These are phyloP conservation scores for Drosophila fuyamai DNA, from an alignment of 1,140 invertebrate species.

Conservation along the genomic window DNA sequence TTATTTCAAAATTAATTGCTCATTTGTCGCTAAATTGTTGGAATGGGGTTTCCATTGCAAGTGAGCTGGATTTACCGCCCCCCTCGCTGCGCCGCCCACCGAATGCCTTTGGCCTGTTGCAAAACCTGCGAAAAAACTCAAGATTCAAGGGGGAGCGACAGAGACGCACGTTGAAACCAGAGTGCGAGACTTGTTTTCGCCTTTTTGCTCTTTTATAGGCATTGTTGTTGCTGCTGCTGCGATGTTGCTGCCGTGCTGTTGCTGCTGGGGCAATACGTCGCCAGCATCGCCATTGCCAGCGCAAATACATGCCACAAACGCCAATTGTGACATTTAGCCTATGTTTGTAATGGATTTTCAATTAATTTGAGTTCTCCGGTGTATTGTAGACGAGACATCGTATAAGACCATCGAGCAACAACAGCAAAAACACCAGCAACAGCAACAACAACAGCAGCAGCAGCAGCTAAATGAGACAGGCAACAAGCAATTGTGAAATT, in stretches of 20 bases:
- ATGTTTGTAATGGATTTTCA: constrained; percentile 84
- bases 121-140: constrained; percentile 61
- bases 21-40: constrained; percentile 82
- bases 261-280: constrained; percentile 69
- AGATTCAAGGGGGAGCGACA: neutral
- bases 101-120: constrained; percentile 60
- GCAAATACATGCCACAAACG: constrained; percentile 81
- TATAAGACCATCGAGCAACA: constrained; percentile 63
- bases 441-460: constrained; percentile 12
- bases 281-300: constrained; percentile 69
- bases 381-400: constrained; percentile 78
- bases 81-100: constrained; percentile 34
- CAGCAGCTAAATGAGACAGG: constrained; percentile 33
- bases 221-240: constrained; percentile 64
- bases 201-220: constrained; percentile 79
- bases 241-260: constrained; percentile 19
- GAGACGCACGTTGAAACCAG: constrained; percentile 64
- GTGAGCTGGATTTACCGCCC: constrained; percentile 39
- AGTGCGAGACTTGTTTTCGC: constrained; percentile 81
- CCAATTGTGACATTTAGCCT: constrained; percentile 83
- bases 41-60: constrained; percentile 81
- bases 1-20: constrained; percentile 83
- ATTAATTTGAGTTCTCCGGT: constrained; percentile 84
- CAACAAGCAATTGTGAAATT: constrained; percentile 77
- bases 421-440: constrained; percentile 25